A percentile compares a stretch with the other conserved stretches of the same genome.
phyloP scores from a whole-genome alignment of 1,140 invertebrate species.

The Achatina immaculata region DNA sequence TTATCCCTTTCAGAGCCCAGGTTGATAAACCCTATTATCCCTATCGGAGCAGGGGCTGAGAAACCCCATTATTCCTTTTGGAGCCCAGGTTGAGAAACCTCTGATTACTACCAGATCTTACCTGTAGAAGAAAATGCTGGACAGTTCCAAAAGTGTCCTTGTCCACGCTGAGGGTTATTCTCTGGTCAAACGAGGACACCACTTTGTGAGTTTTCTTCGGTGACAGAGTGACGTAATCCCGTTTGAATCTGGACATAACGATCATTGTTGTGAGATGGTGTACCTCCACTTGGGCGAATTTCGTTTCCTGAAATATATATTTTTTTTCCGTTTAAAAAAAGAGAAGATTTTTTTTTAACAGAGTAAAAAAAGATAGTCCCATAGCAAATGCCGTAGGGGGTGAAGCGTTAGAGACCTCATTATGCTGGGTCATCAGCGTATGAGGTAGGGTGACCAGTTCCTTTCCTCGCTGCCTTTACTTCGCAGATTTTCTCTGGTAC shows the following conservation, averaged over 20 bases:
- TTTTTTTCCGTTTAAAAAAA: background rate
- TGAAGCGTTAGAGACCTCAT: too few relatives aligned
- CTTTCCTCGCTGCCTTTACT: too few relatives aligned
- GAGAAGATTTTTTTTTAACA: background rate
- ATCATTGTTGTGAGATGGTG: slow-evolving; percentile 53
- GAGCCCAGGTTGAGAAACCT: too few relatives aligned
- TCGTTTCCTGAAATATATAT: slow-evolving; percentile 61
- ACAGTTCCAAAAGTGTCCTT: slow-evolving; percentile 56
- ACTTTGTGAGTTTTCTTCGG: slow-evolving; percentile 54
- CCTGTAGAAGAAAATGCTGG: slow-evolving; percentile 64
- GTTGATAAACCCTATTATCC: too few relatives aligned
- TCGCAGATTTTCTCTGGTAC: too few relatives aligned
- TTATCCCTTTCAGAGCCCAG: background rate
- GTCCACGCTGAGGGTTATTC: slow-evolving; percentile 58
- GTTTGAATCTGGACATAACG: slow-evolving; percentile 64
- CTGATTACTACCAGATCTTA: too few relatives aligned
- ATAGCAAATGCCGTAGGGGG: too few relatives aligned
- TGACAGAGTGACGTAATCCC: slow-evolving; percentile 60
- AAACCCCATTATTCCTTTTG: too few relatives aligned
- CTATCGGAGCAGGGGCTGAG: too few relatives aligned
- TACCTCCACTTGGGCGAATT: slow-evolving; percentile 65
- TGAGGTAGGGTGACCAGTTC: too few relatives aligned
- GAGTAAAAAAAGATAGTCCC: too few relatives aligned
- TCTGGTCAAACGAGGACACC: slow-evolving; percentile 62
- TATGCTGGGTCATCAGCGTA: too few relatives aligned